phyloP scores from a whole-genome alignment of 2,888 invertebrate species.

The Hydriomena furcata region DNA sequence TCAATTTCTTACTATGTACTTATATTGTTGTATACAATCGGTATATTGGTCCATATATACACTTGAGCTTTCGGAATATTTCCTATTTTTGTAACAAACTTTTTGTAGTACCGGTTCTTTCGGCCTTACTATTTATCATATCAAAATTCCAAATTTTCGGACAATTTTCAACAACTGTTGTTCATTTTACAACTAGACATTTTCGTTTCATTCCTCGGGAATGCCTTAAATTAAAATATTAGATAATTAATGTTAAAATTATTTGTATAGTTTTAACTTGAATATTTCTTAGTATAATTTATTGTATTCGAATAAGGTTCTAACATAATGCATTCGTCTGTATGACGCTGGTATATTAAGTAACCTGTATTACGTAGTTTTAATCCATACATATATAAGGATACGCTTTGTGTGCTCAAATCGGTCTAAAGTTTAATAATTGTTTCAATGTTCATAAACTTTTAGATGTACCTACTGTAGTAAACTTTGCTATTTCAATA shows the following conservation, averaged over 20 bases:
- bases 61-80: slow-evolving; percentile 76
- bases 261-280: slow-evolving; percentile 61
- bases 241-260: slow-evolving; percentile 56
- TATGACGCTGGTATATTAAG: slow-evolving; percentile 76
- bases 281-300: slow-evolving; percentile 66
- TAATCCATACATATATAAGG: slow-evolving; percentile 48
- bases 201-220: slow-evolving; percentile 57
- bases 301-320: slow-evolving; percentile 70
- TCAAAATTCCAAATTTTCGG: slow-evolving; percentile 68
- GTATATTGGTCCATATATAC: slow-evolving; percentile 72
- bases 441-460: slow-evolving; percentile 39
- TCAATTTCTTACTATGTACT: slow-evolving; percentile 26
- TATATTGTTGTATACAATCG: slow-evolving; percentile 48
- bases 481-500: slow-evolving; percentile 47
- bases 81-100: slow-evolving; percentile 79
- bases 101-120: slow-evolving; percentile 65
- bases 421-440: slow-evolving; percentile 66
- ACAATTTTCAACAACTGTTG: slow-evolving; percentile 50
- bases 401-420: slow-evolving; percentile 81
- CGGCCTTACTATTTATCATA: slow-evolving; percentile 59
- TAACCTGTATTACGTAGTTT: slow-evolving; percentile 54
- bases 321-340: slow-evolving; percentile 72
- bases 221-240: slow-evolving; percentile 47
- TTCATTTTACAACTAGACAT: slow-evolving; percentile 43
- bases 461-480: slow-evolving; percentile 44